Conservation (phyloP, 2,797 vertebrate genomes). For the Propithecus perrieri region DNA sequence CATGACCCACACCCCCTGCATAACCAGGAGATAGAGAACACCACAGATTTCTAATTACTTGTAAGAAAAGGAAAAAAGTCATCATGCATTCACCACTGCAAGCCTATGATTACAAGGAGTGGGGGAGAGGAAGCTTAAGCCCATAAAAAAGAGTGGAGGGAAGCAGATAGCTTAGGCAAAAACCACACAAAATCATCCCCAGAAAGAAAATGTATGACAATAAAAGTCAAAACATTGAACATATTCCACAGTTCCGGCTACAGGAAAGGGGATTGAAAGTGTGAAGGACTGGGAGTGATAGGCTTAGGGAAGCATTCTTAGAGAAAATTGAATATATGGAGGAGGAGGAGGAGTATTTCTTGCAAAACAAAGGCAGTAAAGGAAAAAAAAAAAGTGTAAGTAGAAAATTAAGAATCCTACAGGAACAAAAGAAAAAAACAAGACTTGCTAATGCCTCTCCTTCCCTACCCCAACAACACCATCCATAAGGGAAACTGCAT, state of each 20-base stretch:
- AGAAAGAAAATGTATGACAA: neutral
- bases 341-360: neutral
- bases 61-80: neutral
- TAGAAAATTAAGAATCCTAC: neutral
- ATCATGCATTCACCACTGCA: neutral
- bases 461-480: neutral
- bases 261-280: neutral
- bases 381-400: neutral
- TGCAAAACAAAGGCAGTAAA: neutral
- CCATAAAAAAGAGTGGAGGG: neutral
- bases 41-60: neutral
- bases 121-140: neutral
- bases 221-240: neutral
- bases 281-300: neutral
- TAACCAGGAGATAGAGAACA: neutral
- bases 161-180: neutral
- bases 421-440: neutral
- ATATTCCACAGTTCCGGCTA: neutral
- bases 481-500: neutral
- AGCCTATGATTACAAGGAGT: neutral
- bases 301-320: neutral
- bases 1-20: neutral
- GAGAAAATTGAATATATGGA: neutral
- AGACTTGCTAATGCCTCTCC: neutral
- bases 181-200: neutral